Percentiles rank a stretch among this genome's conserved stretches.
Evolutionary conservation across 2,113 vertebrate genomes (phyloP).

Genomic region (Oryzias javanicus): DNA sequence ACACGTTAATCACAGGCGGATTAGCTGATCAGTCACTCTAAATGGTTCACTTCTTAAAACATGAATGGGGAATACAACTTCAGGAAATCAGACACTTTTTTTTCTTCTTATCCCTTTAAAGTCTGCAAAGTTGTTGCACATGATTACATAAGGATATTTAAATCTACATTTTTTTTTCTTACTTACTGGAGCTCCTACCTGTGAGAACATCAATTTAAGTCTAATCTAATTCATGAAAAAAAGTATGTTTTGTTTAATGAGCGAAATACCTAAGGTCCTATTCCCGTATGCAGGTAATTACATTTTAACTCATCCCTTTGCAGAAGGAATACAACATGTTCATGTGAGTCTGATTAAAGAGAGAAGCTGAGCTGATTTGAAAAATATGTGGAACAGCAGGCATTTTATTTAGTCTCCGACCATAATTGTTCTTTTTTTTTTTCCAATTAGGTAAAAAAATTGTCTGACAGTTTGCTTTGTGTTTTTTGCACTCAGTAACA

Average conservation of each 20-base stretch:
- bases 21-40: slow-evolving; percentile 80
- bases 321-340: neutral
- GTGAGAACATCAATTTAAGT: neutral
- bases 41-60: slow-evolving; percentile 73
- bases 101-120: slow-evolving; percentile 35
- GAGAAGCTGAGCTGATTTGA: too few species aligned
- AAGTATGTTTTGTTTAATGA: slow-evolving; percentile 2
- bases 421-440: too few species aligned
- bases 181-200: slow-evolving; percentile 2
- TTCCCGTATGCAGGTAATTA: neutral
- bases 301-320: neutral
- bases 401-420: too few species aligned
- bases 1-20: slow-evolving; percentile 79
- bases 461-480: too few species aligned
- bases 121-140: slow-evolving; percentile 22
- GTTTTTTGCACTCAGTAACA: too few species aligned
- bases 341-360: too few species aligned
- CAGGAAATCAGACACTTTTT: slow-evolving; percentile 69
- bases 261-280: neutral
- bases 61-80: slow-evolving; percentile 76
- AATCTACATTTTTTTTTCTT: neutral
- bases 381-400: too few species aligned
- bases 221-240: neutral
- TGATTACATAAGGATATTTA: neutral
- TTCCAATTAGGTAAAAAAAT: too few species aligned